Evolutionary conservation across 1,140 invertebrate species (phyloP).

Genomic region (Dinoponera quadriceps): DNA sequence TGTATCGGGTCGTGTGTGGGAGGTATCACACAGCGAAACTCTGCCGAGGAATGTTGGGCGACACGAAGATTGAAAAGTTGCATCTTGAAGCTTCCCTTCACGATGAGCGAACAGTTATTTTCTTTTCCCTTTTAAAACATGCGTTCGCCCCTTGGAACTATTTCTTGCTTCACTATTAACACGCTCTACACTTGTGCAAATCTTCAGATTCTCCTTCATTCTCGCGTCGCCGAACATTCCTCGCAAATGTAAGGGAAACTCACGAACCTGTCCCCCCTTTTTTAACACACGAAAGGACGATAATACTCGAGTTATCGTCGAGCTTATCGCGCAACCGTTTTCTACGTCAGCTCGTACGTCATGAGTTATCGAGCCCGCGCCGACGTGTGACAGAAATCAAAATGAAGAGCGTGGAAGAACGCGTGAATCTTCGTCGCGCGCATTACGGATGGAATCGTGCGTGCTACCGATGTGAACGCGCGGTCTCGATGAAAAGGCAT

Average conservation of each 20-base stretch:
- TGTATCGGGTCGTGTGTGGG: background rate
- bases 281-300: background rate
- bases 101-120: too few species aligned
- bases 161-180: too few species aligned
- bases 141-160: too few species aligned
- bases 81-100: too few species aligned
- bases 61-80: background rate
- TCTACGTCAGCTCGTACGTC: background rate
- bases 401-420: background rate
- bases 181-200: too few species aligned
- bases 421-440: constrained; percentile 12
- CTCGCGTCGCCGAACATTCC: too few species aligned
- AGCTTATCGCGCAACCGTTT: background rate
- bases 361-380: background rate
- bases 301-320: background rate
- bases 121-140: too few species aligned
- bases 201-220: too few species aligned
- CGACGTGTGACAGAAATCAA: constrained; percentile 14
- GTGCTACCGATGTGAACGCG: constrained; percentile 15
- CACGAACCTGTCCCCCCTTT: too few species aligned
- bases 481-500: constrained; percentile 21
- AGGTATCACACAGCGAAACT: background rate
- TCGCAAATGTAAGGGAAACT: too few species aligned
- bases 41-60: background rate
- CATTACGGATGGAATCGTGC: constrained; percentile 17